Evolutionary conservation across 2,113 vertebrate species (phyloP).

Genomic region (Dasyprocta punctata): DNA sequence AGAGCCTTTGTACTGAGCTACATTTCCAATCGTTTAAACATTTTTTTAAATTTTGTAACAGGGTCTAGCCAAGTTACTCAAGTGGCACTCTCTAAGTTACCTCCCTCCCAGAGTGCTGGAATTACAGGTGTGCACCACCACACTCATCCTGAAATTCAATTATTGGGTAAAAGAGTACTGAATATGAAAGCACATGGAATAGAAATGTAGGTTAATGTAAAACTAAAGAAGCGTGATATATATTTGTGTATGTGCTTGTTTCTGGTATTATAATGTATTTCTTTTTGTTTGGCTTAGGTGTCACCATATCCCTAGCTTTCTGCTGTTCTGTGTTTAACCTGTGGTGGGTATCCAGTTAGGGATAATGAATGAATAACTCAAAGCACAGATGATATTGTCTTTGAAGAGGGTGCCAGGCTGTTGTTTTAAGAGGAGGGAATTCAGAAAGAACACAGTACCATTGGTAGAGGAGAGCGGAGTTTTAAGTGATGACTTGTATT

Average conservation of each 20-base stretch:
- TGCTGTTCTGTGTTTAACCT: neutral
- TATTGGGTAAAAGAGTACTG: neutral
- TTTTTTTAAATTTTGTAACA: neutral
- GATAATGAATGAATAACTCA: neutral
- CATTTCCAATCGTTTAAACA: neutral
- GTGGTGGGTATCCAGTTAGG: neutral
- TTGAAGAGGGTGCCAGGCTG: neutral
- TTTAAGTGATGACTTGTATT: neutral
- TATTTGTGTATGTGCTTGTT: neutral
- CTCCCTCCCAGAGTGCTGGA: neutral
- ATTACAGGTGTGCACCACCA: neutral
- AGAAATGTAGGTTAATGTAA: slow-evolving; percentile 4
- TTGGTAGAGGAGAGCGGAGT: neutral
- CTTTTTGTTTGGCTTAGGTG: neutral
- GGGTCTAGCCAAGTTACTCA: neutral
- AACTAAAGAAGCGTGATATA: neutral
- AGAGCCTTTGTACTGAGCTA: neutral
- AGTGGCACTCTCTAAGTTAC: neutral
- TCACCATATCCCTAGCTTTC: neutral
- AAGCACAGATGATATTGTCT: neutral
- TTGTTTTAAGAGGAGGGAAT: neutral
- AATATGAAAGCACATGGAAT: slow-evolving; percentile 13
- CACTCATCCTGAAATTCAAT: neutral
- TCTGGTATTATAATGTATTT: neutral
- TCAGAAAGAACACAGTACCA: neutral